A percentile compares a stretch with the other conserved stretches of the same genome.
phyloP scores from a whole-genome alignment of 2,797 vertebrate species.

The Gambusia yucatana region DNA sequence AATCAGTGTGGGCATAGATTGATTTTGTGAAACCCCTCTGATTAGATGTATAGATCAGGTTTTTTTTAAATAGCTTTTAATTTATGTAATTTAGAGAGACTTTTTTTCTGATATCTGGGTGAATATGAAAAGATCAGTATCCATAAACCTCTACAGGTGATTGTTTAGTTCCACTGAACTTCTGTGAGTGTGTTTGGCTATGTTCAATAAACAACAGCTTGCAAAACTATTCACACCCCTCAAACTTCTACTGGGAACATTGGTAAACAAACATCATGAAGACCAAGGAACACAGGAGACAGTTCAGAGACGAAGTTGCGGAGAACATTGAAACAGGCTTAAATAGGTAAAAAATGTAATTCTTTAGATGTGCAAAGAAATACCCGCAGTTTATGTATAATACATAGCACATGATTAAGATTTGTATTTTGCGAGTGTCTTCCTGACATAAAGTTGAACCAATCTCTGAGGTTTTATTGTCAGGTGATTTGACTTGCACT shows the following conservation, averaged over 20 bases:
- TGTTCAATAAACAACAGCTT: conserved; percentile 4
- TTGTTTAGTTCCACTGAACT: conserved; percentile 10
- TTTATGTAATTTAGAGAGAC: neutral
- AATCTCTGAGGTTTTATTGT: conserved; percentile 10
- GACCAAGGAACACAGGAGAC: neutral
- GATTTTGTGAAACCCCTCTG: conserved; percentile 35
- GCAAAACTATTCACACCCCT: neutral
- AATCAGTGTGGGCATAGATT: conserved; percentile 47
- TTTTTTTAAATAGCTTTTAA: neutral
- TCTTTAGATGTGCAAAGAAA: neutral
- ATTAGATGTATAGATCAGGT: conserved; percentile 32
- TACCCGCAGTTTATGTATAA: neutral
- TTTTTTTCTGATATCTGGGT: conserved; percentile 21
- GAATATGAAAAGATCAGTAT: conserved; percentile 25
- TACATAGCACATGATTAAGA: neutral
- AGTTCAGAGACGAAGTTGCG: neutral
- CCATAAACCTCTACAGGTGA: conserved; percentile 10
- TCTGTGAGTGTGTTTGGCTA: conserved; percentile 12
- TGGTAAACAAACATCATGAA: neutral
- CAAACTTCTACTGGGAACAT: neutral
- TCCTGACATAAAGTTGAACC: conserved; percentile 9
- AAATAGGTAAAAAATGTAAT: neutral
- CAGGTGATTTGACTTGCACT: neutral
- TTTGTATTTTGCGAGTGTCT: neutral
- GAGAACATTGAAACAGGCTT: neutral